Conservation (phyloP, 1,140 invertebrate species). For the Halictus rubicundus region DNA sequence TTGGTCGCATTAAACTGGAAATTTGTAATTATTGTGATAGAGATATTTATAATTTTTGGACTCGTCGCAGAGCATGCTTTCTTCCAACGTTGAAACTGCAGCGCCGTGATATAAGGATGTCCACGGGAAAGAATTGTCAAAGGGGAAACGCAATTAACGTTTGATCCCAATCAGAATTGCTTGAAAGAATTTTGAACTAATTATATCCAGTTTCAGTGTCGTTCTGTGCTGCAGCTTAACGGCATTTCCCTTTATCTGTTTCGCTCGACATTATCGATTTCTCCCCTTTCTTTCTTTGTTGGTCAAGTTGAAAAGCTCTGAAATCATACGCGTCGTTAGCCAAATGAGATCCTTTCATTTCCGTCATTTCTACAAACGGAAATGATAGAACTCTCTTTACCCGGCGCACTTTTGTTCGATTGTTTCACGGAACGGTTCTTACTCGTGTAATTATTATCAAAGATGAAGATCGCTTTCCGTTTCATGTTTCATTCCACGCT, state of each 20-base stretch:
- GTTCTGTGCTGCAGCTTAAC: slow-evolving; percentile 6
- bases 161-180: not conserved
- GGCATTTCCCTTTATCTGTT: slow-evolving; percentile 39
- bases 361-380: slow-evolving; percentile 22
- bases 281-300: slow-evolving; percentile 31
- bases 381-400: slow-evolving; percentile 27
- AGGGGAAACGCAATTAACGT: not conserved
- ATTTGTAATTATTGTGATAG: no score
- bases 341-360: slow-evolving; percentile 49
- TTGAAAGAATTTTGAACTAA: not conserved
- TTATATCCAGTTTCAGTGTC: not conserved
- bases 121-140: not conserved
- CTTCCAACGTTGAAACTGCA: no score
- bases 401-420: slow-evolving; percentile 10
- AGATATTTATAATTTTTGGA: no score
- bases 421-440: slow-evolving; percentile 23
- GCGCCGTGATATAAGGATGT: not conserved
- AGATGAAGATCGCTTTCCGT: not conserved
- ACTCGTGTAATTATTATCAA: slow-evolving; percentile 23
- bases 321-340: slow-evolving; percentile 51
- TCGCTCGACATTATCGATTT: slow-evolving; percentile 35
- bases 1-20: no score
- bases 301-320: slow-evolving; percentile 33
- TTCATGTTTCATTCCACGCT: not conserved
- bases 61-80: no score